A percentile compares a stretch with the other conserved stretches of the same genome.
phyloP scores from a whole-genome alignment of 2,113 vertebrate genomes.

The Arenaria interpres region DNA sequence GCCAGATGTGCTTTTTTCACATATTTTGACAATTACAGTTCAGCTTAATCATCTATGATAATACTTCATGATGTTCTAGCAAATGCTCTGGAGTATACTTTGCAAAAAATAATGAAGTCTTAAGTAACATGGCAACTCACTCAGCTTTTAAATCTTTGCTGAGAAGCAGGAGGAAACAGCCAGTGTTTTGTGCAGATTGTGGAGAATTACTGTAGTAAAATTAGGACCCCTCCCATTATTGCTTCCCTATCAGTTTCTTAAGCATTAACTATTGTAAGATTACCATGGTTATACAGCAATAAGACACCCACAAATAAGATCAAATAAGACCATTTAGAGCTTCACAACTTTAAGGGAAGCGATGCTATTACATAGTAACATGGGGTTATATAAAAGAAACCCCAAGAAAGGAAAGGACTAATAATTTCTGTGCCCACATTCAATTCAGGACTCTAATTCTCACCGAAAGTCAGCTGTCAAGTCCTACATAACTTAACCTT shows the following conservation, averaged over 20 bases:
- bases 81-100: constrained; percentile 62
- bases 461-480: neutral
- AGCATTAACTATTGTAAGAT: neutral
- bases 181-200: constrained; percentile 9
- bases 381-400: neutral
- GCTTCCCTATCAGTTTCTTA: constrained; percentile 13
- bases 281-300: neutral
- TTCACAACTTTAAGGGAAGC: neutral
- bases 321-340: neutral
- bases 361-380: neutral
- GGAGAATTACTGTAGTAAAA: constrained; percentile 26
- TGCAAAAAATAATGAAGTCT: constrained; percentile 60
- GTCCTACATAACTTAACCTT: neutral
- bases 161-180: constrained; percentile 3
- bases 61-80: constrained; percentile 56
- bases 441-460: neutral
- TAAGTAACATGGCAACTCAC: constrained; percentile 45
- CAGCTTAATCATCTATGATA: constrained; percentile 70
- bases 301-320: neutral
- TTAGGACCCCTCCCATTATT: constrained; percentile 32
- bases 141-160: constrained; percentile 51
- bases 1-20: constrained; percentile 67
- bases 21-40: constrained; percentile 70
- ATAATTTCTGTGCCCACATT: neutral
- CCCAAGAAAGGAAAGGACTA: neutral